phyloP scores from a whole-genome alignment of 2,113 vertebrate genomes.

The Phylloscopus trochiloides region DNA sequence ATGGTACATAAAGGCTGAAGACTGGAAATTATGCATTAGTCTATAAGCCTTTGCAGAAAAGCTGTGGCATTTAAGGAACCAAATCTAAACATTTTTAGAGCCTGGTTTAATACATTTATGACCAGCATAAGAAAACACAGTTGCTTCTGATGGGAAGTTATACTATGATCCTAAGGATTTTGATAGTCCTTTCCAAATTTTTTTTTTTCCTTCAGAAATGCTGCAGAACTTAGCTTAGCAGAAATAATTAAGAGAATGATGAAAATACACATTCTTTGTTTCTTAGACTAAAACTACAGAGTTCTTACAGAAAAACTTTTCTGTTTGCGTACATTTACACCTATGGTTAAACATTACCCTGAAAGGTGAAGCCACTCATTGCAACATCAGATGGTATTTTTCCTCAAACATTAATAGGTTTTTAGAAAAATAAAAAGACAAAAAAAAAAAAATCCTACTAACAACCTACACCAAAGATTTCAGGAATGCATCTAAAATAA shows the following conservation, averaged over 20 bases:
- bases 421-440: not conserved
- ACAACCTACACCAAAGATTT: not conserved
- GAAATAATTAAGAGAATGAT: not conserved
- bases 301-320: not conserved
- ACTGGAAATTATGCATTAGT: not conserved
- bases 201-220: not conserved
- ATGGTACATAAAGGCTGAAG: not conserved
- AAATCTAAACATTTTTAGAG: not conserved
- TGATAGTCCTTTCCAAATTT: not conserved
- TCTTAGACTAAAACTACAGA: not conserved
- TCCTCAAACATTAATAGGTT: not conserved
- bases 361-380: conserved; percentile 25
- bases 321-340: conserved; percentile 3
- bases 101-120: not conserved
- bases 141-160: not conserved
- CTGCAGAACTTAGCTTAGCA: not conserved
- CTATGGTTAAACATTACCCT: conserved; percentile 45
- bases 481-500: not conserved
- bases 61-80: not conserved
- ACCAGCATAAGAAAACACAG: not conserved
- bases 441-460: not conserved
- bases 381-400: conserved; percentile 50
- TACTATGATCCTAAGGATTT: not conserved
- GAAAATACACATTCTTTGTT: not conserved
- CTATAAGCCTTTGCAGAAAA: not conserved